Evolutionary conservation across 1,140 invertebrate genomes (phyloP).

Genomic region (Myzus persicae): DNA sequence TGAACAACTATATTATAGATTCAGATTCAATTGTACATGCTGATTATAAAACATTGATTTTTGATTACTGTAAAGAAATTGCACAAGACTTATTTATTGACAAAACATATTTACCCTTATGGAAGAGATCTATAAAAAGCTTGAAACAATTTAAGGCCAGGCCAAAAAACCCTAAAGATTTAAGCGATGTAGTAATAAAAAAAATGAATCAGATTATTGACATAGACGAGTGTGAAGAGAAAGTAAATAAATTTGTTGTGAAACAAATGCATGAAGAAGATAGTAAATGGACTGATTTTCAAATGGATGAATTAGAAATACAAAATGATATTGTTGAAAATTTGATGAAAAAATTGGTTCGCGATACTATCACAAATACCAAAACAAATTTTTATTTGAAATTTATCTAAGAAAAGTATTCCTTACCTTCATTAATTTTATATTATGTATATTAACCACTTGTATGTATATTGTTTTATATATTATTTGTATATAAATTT

Average conservation of each 20-base stretch:
- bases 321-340: slow-evolving; percentile 42
- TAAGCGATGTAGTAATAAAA: slow-evolving; percentile 41
- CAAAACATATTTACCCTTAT: neutral
- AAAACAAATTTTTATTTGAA: slow-evolving; percentile 20
- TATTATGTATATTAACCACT: neutral
- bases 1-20: neutral
- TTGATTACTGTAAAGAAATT: slow-evolving; percentile 51
- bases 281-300: slow-evolving; percentile 39
- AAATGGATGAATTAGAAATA: slow-evolving; percentile 32
- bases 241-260: slow-evolving; percentile 38
- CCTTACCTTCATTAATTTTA: neutral
- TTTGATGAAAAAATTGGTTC: slow-evolving; percentile 48
- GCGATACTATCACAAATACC: slow-evolving; percentile 32
- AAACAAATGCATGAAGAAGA: slow-evolving; percentile 41
- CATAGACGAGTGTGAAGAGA: slow-evolving; percentile 17
- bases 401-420: neutral
- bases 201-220: slow-evolving; percentile 2
- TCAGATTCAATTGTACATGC: slow-evolving; percentile 4
- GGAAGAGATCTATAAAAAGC: neutral
- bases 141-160: neutral
- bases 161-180: neutral
- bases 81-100: neutral
- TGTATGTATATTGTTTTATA: neutral
- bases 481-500: neutral
- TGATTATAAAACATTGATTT: slow-evolving; percentile 34